A percentile compares a stretch with the other conserved stretches of the same genome.
These are phyloP conservation scores for Thalassarche chlororhynchos DNA, from an alignment of 2,113 vertebrate genomes.

Conservation along the genomic window DNA sequence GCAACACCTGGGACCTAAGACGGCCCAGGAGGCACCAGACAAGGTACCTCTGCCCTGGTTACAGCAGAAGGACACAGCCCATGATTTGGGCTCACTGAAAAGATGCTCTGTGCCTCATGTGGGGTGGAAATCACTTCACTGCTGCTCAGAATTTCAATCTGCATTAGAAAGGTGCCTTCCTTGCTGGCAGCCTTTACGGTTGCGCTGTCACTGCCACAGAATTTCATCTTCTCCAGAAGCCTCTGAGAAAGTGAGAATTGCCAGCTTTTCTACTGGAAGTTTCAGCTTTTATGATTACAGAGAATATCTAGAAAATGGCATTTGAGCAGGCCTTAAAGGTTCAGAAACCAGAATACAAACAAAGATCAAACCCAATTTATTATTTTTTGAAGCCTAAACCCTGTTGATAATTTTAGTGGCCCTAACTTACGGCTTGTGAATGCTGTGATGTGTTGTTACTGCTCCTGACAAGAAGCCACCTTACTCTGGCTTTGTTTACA, in stretches of 20 bases:
- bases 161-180: background rate
- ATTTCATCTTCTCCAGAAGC: background rate
- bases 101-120: background rate
- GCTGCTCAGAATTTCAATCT: background rate
- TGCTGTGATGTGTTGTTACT: background rate
- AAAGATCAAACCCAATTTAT: background rate
- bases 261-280: background rate
- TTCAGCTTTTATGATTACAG: background rate
- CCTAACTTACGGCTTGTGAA: background rate
- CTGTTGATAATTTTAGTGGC: background rate
- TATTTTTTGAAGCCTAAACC: background rate
- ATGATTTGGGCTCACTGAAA: background rate
- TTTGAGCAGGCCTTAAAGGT: background rate
- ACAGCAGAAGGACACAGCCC: accelerated
- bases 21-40: background rate
- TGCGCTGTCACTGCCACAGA: background rate
- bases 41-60: background rate
- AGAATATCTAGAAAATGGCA: background rate
- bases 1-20: background rate
- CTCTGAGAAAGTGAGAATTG: background rate
- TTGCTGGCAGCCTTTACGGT: background rate
- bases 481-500: background rate
- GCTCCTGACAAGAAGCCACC: background rate
- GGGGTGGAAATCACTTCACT: background rate
- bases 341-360: background rate